Percentiles rank a stretch among this genome's conserved stretches.
Conservation (phyloP, 2,888 invertebrate species). For the Ernsta delagoae region DNA sequence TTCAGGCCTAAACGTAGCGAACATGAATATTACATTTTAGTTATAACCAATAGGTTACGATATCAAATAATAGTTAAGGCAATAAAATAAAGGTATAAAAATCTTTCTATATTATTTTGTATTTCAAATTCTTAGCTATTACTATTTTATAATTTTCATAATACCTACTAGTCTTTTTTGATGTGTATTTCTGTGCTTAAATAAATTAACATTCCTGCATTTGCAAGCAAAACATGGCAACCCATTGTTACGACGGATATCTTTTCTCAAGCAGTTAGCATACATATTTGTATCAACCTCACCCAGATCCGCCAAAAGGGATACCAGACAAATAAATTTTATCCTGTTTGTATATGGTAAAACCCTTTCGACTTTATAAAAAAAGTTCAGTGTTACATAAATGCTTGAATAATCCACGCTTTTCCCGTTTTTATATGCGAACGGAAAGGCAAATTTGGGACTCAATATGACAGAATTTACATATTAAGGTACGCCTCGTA, state of each 20-base stretch:
- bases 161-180: no score
- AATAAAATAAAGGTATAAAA: no score
- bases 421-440: slow-evolving; percentile 31
- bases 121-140: no score
- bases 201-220: no score
- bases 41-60: no score
- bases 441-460: slow-evolving; percentile 28
- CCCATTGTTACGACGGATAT: background rate
- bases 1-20: no score
- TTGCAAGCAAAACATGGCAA: no score
- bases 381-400: slow-evolving; percentile 22
- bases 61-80: no score
- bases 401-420: slow-evolving; percentile 33
- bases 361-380: slow-evolving; percentile 23
- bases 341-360: slow-evolving; percentile 12
- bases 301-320: background rate
- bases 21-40: no score
- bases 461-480: slow-evolving; percentile 35
- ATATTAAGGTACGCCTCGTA: slow-evolving; percentile 28
- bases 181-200: no score
- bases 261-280: background rate
- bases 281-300: background rate
- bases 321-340: slow-evolving; percentile 14
- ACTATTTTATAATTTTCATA: no score
- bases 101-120: no score